phyloP scores from a whole-genome alignment of 2,888 invertebrate species.

The Nomada flava region DNA sequence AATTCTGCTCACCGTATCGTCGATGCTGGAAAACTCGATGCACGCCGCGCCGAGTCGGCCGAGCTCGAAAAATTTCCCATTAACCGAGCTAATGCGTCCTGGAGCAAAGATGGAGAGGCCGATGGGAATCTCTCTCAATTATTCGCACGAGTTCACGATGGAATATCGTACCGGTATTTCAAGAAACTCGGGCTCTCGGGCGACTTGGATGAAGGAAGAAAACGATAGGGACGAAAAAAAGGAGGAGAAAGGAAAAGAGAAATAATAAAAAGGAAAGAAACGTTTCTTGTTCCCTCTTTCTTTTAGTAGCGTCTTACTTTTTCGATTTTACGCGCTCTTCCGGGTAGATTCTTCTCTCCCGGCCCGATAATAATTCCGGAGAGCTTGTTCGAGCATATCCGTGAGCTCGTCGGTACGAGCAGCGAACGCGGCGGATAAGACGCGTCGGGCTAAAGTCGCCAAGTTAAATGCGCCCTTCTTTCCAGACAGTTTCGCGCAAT shows the following conservation, averaged over 20 bases:
- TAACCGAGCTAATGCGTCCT: constrained; percentile 59
- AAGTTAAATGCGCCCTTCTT: constrained; percentile 57
- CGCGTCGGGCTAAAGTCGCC: constrained; percentile 52
- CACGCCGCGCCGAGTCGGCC: constrained; percentile 1
- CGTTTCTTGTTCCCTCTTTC: neutral
- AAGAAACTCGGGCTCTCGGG: constrained; percentile 39
- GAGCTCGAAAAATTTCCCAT: constrained; percentile 65
- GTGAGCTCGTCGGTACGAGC: constrained; percentile 51
- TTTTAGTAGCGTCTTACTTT: neutral
- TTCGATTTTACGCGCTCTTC: neutral
- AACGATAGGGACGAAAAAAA: neutral
- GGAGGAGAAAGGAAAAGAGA: neutral
- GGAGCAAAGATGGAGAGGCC: constrained; percentile 6
- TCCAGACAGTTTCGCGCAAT: constrained; percentile 40
- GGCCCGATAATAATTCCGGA: constrained; percentile 68
- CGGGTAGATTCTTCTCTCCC: constrained; percentile 23
- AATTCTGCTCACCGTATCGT: neutral
- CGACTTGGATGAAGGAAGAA: constrained; percentile 21
- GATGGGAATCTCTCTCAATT: constrained; percentile 61
- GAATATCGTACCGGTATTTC: constrained; percentile 61
- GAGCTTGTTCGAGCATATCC: constrained; percentile 56
- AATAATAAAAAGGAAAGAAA: neutral
- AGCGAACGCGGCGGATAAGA: constrained; percentile 56
- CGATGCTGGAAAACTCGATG: neutral
- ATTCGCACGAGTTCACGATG: constrained; percentile 64